A percentile compares a stretch with the other conserved stretches of the same genome.
Evolutionary conservation across 2,888 invertebrate genomes (phyloP).

Genomic region (Callosobruchus maculatus): DNA sequence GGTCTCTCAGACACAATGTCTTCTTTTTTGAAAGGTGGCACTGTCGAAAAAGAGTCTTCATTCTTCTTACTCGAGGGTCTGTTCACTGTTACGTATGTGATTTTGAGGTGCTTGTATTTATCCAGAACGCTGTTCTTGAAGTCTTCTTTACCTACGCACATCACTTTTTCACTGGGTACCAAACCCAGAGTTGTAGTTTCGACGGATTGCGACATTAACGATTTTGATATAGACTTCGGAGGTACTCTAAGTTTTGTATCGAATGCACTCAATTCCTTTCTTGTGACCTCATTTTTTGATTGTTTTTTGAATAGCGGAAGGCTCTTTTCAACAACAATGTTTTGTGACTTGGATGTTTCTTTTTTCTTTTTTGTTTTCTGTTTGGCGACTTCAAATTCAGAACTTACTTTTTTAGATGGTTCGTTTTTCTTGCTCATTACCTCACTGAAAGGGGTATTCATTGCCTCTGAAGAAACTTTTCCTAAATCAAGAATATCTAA

Average conservation of each 20-base stretch:
- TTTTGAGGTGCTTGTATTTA: conserved; percentile 5
- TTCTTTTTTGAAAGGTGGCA: neutral
- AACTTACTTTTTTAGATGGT: neutral
- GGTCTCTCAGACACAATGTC: neutral
- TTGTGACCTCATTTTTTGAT: neutral
- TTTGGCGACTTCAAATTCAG: neutral
- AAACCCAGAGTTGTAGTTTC: conserved; percentile 1
- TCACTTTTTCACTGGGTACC: neutral
- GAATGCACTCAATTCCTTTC: neutral
- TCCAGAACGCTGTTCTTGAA: neutral
- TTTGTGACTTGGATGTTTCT: neutral
- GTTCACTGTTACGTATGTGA: conserved; percentile 2
- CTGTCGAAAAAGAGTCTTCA: neutral
- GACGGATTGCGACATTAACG: neutral
- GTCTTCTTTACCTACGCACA: neutral
- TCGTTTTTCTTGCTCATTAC: neutral
- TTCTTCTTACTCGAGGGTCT: neutral
- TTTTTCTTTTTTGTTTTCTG: neutral
- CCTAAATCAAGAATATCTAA: neutral
- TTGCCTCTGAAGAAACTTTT: neutral
- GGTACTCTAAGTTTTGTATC: neutral
- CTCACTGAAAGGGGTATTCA: no score
- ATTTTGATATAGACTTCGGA: neutral
- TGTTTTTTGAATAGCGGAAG: neutral
- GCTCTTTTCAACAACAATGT: neutral